Base-by-base conservation (phyloP, 2,797 vertebrate genomes). In the Chaetodon trifasciatus region DNA sequence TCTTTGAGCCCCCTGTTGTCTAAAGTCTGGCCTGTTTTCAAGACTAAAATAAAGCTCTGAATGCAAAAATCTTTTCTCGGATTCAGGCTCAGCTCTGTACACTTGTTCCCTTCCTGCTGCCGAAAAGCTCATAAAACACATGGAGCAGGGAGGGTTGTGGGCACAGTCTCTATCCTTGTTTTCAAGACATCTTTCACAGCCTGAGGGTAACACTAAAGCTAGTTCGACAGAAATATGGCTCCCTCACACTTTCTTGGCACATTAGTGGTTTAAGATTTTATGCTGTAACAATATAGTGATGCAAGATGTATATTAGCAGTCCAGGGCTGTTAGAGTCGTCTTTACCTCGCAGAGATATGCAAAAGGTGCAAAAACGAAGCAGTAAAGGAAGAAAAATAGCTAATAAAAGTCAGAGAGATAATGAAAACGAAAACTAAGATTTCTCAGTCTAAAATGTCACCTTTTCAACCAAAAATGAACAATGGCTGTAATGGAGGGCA, bases 31-130 rank as follows among this genome's bases (percentile, higher is more conserved):
- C 28, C 42, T 42, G 10, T 42, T 42, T 42, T 42, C 4, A 78
- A 68, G 58, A 76, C 56, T 47, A 37, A 82, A 84, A 83, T 50
- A 81, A 56, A 53, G 9, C 70, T 79, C 35, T 56, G 70, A 58
- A 66, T 28, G 67, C 44, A 46, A 16, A 76, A 68, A 32, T 24
- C 8, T 49, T 49, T 71, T 75, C 72, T 68, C 53, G 24, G 28
- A 53, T 76, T 74, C 8, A 68, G 58, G 66, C 37, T 64, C 23
- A 56, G 63, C 55, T 70, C 63, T 58, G 79, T 39, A 28, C 52
- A 58, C 50, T 52, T 63, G 44, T 74, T 69, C 56, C 58, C n/a
- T 56, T 62, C 58, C 32, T 76, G 63, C 68, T 76, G 47, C 71
- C 64, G 28, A 76, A 76, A 66, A 62, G 11, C 37, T 58, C 17